Evolutionary conservation across 2,113 vertebrate species (phyloP), one percentile per base, ranked within the genome.

Genomic region (Zosterops japonicus): DNA sequence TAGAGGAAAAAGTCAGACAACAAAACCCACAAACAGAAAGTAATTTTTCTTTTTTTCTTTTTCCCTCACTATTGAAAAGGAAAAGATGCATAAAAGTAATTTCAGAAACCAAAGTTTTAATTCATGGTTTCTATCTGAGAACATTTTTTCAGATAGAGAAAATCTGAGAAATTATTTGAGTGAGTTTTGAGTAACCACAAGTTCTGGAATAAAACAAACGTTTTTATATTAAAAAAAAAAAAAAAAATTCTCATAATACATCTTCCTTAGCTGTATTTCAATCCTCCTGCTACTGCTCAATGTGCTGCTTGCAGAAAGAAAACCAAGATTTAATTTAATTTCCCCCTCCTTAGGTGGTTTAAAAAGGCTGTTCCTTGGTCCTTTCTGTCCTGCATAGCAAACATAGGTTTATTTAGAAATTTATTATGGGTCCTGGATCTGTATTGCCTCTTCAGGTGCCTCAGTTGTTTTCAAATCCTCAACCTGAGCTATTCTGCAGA

Each of bases 391-490:
- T 87, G 59, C 28, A 18, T 44, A 68, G 39, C 33, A 80, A 74
- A 42, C 33, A 68, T 15, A 63, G 39, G 13, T 36, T 63, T 63
- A 2, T 61, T 89, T 49, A 77, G 82, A 69, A 89, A 90, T 76
- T 88, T 47, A 28, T 88, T 69, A 31, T 61, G 35, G 35, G 9
- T 44, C 35, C 42, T 74, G 78, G n/a, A 64, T 91, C 59, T 90
- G 3, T 79, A 59, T 59, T 87, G 81, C 29, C 19, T 94, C 16
- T 90, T 77, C 41, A 46, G 3, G 3, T 64, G 29, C 29, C 13
- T 85, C 67, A 65, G 53, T 74, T 94, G 59, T 87, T 96, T 94
- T 94, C 22, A 46, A 44, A 74, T 74, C 46, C 44, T 87, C 84
- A 67, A 75, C 41, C 49, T 89, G 56, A 71, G 52, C 56, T 84